Evolutionary conservation across 92 coral and sea anemone genomes (phyloP), one percentile per base, ranked within the genome.

Genomic region (Zoanthus sansibaricus): DNA sequence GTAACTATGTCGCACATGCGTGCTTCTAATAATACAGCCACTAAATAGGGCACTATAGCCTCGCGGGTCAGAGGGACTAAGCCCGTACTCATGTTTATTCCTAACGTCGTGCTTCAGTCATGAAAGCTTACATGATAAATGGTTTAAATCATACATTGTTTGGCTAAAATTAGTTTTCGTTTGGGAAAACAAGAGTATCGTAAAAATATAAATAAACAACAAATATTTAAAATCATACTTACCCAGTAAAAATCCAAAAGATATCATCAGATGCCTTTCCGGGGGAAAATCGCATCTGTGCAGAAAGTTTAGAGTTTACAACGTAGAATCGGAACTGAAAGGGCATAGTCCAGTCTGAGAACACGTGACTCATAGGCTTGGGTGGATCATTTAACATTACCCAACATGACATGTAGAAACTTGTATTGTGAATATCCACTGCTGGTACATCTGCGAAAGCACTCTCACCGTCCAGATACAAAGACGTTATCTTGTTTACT

Each of bases 381-480:
- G 86, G 82, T 14, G 90, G 90, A 48, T 87, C 90, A 61, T 48
- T 33, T 66, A 87, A 62, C 75, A 79, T 87, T 4, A 87, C 48
- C 90, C 90, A 87, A 70, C 86, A 87, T 30, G 78, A 55, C 44
- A 87, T 79, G 52, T 86, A 79, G 71, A 79, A 79, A 70, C 86
- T 83, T 48, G 90, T 83, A 56, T 79, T 79, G 58, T 80, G 90
- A 54, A 87, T 83, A 61, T 83, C 71, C 86, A 87, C 90, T 76
- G 89, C 89, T 48, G 92, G 92, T 4, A 85, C 75, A 77, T 86
- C 89, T 13, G 90, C 92, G 56, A 54, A 89, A 46, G 86, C 78
- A 0, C 82, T 82, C 42, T 89, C 51, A 7, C 92, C 92, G 46
- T 86, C 55, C 21, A 89, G 44, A 42, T 71, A 89, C 59, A 89